Conservation (phyloP, 2,888 invertebrate species). For the Pristionchus arcanus region DNA sequence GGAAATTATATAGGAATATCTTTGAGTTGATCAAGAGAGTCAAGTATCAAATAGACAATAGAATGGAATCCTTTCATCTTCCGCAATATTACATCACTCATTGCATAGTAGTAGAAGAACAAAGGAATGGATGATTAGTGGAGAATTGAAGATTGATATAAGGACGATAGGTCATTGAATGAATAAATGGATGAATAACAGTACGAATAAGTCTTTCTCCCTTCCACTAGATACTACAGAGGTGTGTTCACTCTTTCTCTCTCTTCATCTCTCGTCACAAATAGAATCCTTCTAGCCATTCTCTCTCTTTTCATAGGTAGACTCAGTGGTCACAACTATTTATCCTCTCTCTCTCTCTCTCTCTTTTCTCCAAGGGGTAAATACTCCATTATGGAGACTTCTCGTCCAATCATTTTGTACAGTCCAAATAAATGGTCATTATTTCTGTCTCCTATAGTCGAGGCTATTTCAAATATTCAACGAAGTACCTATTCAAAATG, state of each 20-base stretch:
- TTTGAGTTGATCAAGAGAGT: not conserved
- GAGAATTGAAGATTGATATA: not conserved
- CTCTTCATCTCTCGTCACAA: slow-evolving; percentile 8
- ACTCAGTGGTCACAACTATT: slow-evolving; percentile 45
- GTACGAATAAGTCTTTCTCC: not conserved
- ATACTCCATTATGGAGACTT: slow-evolving; percentile 39
- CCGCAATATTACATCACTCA: not conserved
- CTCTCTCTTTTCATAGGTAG: slow-evolving; percentile 26
- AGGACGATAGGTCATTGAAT: not conserved
- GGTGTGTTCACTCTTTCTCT: slow-evolving; percentile 12
- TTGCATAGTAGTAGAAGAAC: not conserved
- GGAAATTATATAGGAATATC: not conserved
- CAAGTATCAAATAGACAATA: not conserved
- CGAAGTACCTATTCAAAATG: not conserved
- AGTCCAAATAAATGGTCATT: not conserved
- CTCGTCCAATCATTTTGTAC: slow-evolving; percentile 13
- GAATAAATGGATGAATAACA: not conserved
- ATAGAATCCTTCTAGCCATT: slow-evolving; percentile 40
- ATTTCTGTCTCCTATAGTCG: not conserved
- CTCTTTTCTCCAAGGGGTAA: not conserved
- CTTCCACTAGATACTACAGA: not conserved
- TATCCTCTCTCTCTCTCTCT: slow-evolving; percentile 7
- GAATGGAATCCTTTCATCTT: not conserved
- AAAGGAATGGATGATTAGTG: not conserved
- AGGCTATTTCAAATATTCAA: not conserved